Evolutionary conservation across 2,113 vertebrate genomes (phyloP).

Genomic region (Vimba vimba): DNA sequence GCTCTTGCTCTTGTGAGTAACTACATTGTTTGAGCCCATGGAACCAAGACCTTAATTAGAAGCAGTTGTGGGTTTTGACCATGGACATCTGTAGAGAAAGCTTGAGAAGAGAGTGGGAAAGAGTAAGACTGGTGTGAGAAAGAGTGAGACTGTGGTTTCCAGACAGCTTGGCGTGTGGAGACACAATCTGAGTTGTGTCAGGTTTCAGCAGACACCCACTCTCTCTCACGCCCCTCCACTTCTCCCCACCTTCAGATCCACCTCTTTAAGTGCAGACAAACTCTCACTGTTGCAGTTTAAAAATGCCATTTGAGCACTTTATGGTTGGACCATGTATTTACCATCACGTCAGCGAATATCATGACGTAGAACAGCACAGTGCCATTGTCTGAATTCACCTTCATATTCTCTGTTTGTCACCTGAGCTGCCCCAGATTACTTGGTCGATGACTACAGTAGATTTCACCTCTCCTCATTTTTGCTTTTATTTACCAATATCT

Average conservation of each 20-base stretch:
- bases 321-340: neutral
- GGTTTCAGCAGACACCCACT: slow-evolving; percentile 45
- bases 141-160: slow-evolving; percentile 16
- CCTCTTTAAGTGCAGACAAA: slow-evolving; percentile 1
- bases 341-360: neutral
- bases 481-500: neutral
- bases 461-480: neutral
- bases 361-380: neutral
- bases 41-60: slow-evolving; percentile 54
- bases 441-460: neutral
- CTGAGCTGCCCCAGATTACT: neutral
- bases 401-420: neutral
- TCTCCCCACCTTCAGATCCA: neutral
- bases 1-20: slow-evolving; percentile 64
- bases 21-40: slow-evolving; percentile 66
- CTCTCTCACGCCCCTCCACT: slow-evolving; percentile 1
- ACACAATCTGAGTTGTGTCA: slow-evolving; percentile 32
- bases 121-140: slow-evolving; percentile 19
- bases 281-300: neutral
- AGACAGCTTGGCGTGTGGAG: slow-evolving; percentile 33
- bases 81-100: slow-evolving; percentile 56
- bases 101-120: slow-evolving; percentile 18
- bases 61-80: slow-evolving; percentile 63
- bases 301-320: neutral
- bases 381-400: neutral